Evolutionary conservation across 2,888 invertebrate species (phyloP).

Genomic region (Agriotes lineatus): DNA sequence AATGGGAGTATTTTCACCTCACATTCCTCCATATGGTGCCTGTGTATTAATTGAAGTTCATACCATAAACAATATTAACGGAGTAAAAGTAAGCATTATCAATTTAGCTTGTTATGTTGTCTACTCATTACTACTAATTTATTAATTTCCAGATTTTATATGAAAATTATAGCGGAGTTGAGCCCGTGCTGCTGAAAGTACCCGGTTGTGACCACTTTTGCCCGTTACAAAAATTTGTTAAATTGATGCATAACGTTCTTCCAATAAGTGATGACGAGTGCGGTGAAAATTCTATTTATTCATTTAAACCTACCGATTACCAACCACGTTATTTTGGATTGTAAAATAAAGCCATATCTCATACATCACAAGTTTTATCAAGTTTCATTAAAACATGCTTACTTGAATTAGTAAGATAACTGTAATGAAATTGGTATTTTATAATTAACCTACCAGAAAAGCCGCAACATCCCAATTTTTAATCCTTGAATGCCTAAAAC

Average conservation of each 20-base stretch:
- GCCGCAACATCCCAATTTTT: too few relatives aligned
- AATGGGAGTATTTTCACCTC: conserved; percentile 33
- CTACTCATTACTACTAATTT: background rate
- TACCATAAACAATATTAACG: conserved; percentile 41
- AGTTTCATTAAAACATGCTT: too few relatives aligned
- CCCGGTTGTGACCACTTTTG: conserved; percentile 72
- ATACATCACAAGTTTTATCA: too few relatives aligned
- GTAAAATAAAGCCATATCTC: too few relatives aligned
- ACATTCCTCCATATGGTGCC: conserved; percentile 44
- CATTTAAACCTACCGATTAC: too few relatives aligned
- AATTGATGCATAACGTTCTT: conserved; percentile 1
- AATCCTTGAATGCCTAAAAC: too few relatives aligned
- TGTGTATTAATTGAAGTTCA: conserved; percentile 47
- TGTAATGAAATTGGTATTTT: too few relatives aligned
- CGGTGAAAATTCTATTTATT: background rate
- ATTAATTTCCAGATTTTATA: conserved; percentile 48
- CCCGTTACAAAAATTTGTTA: conserved; percentile 67
- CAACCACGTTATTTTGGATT: too few relatives aligned
- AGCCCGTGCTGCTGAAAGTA: conserved; percentile 67
- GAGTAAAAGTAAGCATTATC: conserved; percentile 41
- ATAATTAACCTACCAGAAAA: too few relatives aligned
- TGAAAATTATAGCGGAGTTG: conserved; percentile 66
- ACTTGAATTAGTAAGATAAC: too few relatives aligned
- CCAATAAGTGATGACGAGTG: background rate
- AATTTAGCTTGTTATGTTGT: background rate